A percentile compares a stretch with the other conserved stretches of the same genome.
phyloP scores from a whole-genome alignment of 2,888 invertebrate species.

The Watsonalla binaria region DNA sequence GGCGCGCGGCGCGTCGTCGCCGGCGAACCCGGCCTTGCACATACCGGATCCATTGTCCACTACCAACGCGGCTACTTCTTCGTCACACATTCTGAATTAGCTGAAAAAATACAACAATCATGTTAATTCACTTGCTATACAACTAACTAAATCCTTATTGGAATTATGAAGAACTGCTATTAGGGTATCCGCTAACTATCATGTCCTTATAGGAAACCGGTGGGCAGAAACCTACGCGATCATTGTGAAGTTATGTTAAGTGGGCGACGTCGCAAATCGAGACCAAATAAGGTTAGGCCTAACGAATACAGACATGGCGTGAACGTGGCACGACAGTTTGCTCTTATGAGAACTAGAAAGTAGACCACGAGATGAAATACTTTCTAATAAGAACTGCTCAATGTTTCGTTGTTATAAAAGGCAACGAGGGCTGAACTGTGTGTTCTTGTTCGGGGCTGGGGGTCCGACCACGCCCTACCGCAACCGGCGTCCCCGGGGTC shows the following conservation, averaged over 20 bases:
- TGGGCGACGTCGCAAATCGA: slow-evolving; percentile 59
- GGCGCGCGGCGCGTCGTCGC: slow-evolving; percentile 96
- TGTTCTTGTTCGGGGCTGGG: neutral
- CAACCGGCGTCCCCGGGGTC: slow-evolving; percentile 57
- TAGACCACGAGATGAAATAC: slow-evolving; percentile 38
- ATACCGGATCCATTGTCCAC: slow-evolving; percentile 99
- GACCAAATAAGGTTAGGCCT: slow-evolving; percentile 65
- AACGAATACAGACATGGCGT: slow-evolving; percentile 36
- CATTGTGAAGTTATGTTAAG: slow-evolving; percentile 39
- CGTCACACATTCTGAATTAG: slow-evolving; percentile 73
- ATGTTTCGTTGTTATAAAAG: slow-evolving; percentile 19
- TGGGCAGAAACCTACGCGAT: slow-evolving; percentile 56
- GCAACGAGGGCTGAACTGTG: slow-evolving; percentile 15
- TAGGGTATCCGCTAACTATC: slow-evolving; percentile 8
- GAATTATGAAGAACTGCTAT: neutral
- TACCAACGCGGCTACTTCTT: slow-evolving; percentile 93
- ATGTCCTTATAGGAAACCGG: slow-evolving; percentile 35
- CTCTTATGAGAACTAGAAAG: slow-evolving; percentile 50
- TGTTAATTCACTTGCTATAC: slow-evolving; percentile 13
- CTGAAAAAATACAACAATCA: slow-evolving; percentile 41
- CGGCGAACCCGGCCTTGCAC: slow-evolving; percentile 98
- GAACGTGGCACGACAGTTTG: slow-evolving; percentile 58
- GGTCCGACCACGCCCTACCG: slow-evolving; percentile 76
- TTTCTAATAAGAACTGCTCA: slow-evolving; percentile 35
- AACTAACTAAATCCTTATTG: slow-evolving; percentile 12